A percentile compares a stretch with the other conserved stretches of the same genome.
Conservation (phyloP, 2,113 vertebrate genomes). For the Nothocercus nigrocapillus region DNA sequence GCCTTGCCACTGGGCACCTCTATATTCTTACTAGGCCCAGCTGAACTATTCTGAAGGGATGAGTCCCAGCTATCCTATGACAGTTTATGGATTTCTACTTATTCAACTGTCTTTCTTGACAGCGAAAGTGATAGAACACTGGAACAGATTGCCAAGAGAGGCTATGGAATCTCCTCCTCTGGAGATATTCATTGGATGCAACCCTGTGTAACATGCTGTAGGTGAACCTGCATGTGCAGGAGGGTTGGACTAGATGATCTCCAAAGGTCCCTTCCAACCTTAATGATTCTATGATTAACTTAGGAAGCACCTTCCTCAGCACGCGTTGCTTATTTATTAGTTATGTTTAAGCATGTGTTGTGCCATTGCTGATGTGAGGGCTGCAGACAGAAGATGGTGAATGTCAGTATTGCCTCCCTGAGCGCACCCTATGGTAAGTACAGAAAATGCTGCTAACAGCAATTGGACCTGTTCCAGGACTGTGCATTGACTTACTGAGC, state of each 20-base stretch:
- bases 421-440: rapidly evolving
- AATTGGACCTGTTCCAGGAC: neutral
- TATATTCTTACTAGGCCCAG: neutral
- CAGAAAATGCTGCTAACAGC: neutral
- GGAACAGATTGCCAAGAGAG: too few species aligned
- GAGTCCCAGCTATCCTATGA: neutral
- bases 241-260: too few species aligned
- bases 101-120: neutral
- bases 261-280: too few species aligned
- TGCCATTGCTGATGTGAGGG: rapidly evolving
- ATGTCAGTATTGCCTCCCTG: neutral
- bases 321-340: neutral
- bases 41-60: neutral
- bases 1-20: neutral
- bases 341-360: neutral
- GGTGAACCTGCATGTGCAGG: too few species aligned
- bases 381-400: neutral
- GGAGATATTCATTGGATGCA: too few species aligned
- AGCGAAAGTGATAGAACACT: too few species aligned
- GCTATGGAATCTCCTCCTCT: too few species aligned
- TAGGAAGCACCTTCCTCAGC: neutral
- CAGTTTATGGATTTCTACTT: neutral
- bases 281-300: neutral
- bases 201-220: too few species aligned
- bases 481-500: neutral